Evolutionary conservation across 2,888 invertebrate species (phyloP).

Genomic region (Pheosia tremula): DNA sequence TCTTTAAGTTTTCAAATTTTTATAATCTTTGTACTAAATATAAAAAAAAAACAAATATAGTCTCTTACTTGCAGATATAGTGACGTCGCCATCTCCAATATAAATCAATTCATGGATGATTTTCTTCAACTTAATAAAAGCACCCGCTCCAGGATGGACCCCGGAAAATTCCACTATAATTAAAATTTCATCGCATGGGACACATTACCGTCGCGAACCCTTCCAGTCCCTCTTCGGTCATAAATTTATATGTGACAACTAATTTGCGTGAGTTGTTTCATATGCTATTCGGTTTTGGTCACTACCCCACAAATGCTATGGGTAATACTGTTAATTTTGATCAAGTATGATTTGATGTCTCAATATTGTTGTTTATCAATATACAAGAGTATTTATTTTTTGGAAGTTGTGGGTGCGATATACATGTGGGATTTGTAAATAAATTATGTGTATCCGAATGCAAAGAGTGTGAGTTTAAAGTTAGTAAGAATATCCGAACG

Average conservation of each 20-base stretch:
- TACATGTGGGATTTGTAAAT: too few species aligned
- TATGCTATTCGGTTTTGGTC: constrained; percentile 10
- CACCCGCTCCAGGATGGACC: constrained; percentile 23
- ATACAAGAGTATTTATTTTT: too few species aligned
- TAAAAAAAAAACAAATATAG: too few species aligned
- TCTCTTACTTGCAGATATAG: neutral
- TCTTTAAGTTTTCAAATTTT: too few species aligned
- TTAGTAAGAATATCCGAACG: too few species aligned
- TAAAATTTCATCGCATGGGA: constrained; percentile 34
- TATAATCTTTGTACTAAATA: too few species aligned
- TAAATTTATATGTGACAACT: constrained; percentile 43
- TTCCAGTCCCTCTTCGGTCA: constrained; percentile 21
- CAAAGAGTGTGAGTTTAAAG: too few species aligned
- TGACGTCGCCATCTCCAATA: neutral
- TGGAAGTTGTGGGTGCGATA: too few species aligned
- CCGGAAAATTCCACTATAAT: constrained; percentile 41
- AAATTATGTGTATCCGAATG: too few species aligned
- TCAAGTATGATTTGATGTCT: neutral
- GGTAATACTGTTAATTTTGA: neutral
- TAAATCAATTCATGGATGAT: constrained; percentile 20
- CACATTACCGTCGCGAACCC: constrained; percentile 37
- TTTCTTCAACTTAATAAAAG: constrained; percentile 32
- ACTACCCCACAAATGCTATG: neutral
- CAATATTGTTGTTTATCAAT: neutral
- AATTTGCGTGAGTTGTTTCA: constrained; percentile 25